A percentile compares a stretch with the other conserved stretches of the same genome.
Evolutionary conservation across 2,797 vertebrate genomes (phyloP).

Genomic region (Pseudochirops corinnae): DNA sequence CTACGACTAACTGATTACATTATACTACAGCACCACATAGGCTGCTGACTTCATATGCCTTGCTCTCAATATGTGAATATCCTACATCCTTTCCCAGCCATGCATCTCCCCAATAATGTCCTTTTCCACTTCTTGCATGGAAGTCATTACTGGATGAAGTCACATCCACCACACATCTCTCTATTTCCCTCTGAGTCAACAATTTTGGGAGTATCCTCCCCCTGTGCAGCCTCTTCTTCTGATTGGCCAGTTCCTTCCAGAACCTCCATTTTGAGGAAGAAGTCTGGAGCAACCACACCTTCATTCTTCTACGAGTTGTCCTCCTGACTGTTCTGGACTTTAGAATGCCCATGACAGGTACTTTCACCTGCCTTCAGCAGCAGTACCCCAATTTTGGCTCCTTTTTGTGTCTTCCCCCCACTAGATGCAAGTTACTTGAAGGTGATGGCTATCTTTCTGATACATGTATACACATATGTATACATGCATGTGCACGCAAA

Average conservation of each 20-base stretch:
- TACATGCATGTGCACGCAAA: too few relatives aligned
- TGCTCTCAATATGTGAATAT: background rate
- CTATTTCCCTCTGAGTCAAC: background rate
- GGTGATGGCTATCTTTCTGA: background rate
- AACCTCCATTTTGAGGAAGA: background rate
- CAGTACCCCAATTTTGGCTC: background rate
- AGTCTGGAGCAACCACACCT: background rate
- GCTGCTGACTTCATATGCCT: background rate
- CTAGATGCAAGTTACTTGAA: background rate
- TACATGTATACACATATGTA: background rate
- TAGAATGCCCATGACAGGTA: background rate
- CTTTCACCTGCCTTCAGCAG: background rate
- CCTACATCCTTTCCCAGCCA: background rate
- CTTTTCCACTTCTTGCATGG: background rate
- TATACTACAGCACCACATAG: background rate
- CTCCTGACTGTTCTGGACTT: background rate
- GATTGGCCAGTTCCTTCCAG: background rate
- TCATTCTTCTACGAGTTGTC: background rate
- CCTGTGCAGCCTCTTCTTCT: background rate
- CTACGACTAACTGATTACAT: background rate
- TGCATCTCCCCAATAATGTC: background rate
- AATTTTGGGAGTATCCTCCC: background rate
- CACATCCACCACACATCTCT: background rate
- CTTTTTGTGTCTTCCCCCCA: background rate
- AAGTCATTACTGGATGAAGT: background rate